These are phyloP conservation scores for Sebastes schlegelii DNA, from an alignment of 2,113 vertebrate species.

Conservation along the genomic window DNA sequence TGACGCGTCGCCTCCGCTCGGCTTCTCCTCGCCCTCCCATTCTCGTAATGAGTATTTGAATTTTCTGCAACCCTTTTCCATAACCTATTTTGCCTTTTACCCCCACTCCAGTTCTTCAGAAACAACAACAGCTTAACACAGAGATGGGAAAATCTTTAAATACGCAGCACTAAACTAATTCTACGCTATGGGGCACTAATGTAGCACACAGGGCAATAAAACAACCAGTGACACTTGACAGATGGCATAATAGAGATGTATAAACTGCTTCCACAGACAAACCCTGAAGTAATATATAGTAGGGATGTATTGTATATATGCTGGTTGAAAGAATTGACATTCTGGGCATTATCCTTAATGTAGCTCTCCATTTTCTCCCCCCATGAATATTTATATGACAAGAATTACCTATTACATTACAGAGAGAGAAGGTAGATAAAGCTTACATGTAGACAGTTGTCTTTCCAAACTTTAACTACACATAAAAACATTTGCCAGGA, in stretches of 20 bases:
- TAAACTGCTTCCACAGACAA: conserved; percentile 3
- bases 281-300: not conserved
- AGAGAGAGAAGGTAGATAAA: not conserved
- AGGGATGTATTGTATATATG: not conserved
- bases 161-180: not conserved
- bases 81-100: not conserved
- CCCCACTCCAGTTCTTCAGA: not conserved
- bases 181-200: conserved; percentile 4
- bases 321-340: not conserved
- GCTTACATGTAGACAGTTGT: not conserved
- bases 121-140: conserved; percentile 25
- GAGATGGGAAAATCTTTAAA: conserved; percentile 14
- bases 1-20: conserved; percentile 28
- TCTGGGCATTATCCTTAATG: conserved; percentile 7
- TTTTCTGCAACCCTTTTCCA: not conserved
- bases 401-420: not conserved
- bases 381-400: not conserved
- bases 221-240: conserved; percentile 34
- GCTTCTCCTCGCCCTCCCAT: conserved; percentile 5
- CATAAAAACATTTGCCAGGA: not conserved
- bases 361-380: not conserved
- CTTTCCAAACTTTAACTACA: not conserved
- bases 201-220: conserved; percentile 14
- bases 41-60: conserved; percentile 20
- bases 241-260: conserved; percentile 26